Percentiles rank a stretch among this genome's conserved stretches.
Conservation (phyloP, 1,140 invertebrate genomes). For the Acromyrmex charruanus region DNA sequence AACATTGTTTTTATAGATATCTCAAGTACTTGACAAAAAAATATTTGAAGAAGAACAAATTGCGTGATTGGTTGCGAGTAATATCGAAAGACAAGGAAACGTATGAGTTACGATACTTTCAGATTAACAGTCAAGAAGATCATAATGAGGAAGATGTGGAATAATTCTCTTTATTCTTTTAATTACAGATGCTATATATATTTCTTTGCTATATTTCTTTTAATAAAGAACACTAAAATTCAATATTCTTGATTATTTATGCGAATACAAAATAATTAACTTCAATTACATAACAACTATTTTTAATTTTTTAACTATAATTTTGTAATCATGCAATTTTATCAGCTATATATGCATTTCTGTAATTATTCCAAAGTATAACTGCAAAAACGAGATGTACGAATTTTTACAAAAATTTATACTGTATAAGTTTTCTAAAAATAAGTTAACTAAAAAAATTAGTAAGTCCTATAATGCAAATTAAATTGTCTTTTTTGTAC, state of each 20-base stretch:
- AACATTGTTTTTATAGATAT: conserved; percentile 89
- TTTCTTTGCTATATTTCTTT: conserved; percentile 79
- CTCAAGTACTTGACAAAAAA: conserved; percentile 99
- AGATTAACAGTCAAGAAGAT: conserved; percentile 99
- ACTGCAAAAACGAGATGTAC: not conserved
- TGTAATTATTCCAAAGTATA: not conserved
- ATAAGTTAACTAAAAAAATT: too few species aligned
- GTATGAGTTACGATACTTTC: conserved; percentile 99
- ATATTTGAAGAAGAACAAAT: conserved; percentile 99
- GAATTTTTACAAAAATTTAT: not conserved
- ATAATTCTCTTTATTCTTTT: conserved; percentile 86
- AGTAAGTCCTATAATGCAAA: too few species aligned
- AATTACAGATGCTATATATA: conserved; percentile 80
- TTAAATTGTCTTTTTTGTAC: too few species aligned
- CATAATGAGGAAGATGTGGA: conserved; percentile 97
- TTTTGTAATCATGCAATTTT: not conserved
- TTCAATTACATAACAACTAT: too few species aligned
- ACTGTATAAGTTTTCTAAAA: not conserved
- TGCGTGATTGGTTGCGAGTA: conserved; percentile 99
- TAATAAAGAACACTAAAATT: conserved; percentile 76
- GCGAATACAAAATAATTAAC: too few species aligned
- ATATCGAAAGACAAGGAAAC: conserved; percentile 98
- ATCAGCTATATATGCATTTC: not conserved
- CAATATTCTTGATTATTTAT: not conserved
- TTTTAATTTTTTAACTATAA: not conserved